Evolutionary conservation across 2,888 invertebrate species (phyloP), one percentile per base, ranked within the genome.

Genomic region (Octodonta nipae): DNA sequence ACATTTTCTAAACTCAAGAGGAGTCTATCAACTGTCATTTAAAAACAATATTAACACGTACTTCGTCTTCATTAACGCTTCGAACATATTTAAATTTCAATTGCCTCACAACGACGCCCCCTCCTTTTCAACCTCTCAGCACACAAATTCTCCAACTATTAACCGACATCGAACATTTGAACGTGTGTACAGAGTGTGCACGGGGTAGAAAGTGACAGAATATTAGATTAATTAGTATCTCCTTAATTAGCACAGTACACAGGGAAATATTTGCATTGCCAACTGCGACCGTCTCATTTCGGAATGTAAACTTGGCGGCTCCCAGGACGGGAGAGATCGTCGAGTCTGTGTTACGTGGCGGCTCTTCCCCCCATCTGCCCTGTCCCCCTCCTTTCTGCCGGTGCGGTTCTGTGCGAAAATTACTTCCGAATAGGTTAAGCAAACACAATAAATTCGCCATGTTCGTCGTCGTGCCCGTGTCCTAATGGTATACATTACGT

Each of bases 141-240:
- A n/a, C n/a, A n/a, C n/a, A n/a, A n/a, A n/a, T n/a, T n/a, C n/a
- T n/a, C n/a, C n/a, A n/a, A n/a, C n/a, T n/a, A n/a, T n/a, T n/a
- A n/a, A n/a, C n/a, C n/a, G n/a, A n/a, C n/a, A n/a, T n/a, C n/a
- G n/a, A n/a, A n/a, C n/a, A n/a, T n/a, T n/a, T n/a, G n/a, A n/a
- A n/a, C n/a, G n/a, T n/a, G n/a, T n/a, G n/a, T n/a, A n/a, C n/a
- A n/a, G n/a, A n/a, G n/a, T n/a, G n/a, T n/a, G n/a, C n/a, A n/a
- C n/a, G n/a, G n/a, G n/a, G n/a, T n/a, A n/a, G n/a, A n/a, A n/a
- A n/a, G n/a, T n/a, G n/a, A n/a, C 51, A 46, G 52, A 51, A 51
- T 49, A 52, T 52, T 49, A 46, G 50, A 52, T 52, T 49, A 52
- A 52, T 52, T 52, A 50, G 50, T 45, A 41, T 46, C 42, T 45